Evolutionary conservation across 2,113 vertebrate species (phyloP), one percentile per base, ranked within the genome.

Genomic region (Phoxinus phoxinus): DNA sequence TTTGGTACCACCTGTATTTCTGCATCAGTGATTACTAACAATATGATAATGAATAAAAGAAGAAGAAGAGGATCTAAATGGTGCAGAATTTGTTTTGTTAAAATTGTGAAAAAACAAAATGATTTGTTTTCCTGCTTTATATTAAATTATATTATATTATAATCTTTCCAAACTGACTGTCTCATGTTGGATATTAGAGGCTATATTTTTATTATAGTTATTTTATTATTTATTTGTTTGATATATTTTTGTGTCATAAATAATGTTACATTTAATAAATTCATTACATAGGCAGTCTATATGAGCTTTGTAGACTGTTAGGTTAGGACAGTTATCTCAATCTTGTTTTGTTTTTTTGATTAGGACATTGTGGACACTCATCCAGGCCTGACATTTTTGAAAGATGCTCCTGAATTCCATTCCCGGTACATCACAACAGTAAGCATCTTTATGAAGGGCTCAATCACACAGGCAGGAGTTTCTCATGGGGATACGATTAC

Each of bases 401-500:
- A 99, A 94, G 98, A 99, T 77, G 98, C 98, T 73, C 98, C 98
- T 0, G 98, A 99, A 94, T 99, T 99, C 92, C 98, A 99, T 93
- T 99, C 98, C 85, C 97, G 98, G 58, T 99, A 99, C 67, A 99
- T 99, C 85, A 99, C 97, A 1, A 99, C 98, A 92, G 98, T 99
- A 96, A 85, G 90, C 86, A 13, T n/a, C 63, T 65, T 71, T 21
- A n/a, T 80, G 30, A 75, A 44, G n/a, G 0, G 19, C 35, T 46
- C 44, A 17, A 10, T 72, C 41, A 21, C 37, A 72, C 25, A 25
- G 35, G 12, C 41, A 44, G 44, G 17, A 61, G 46, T 61, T 30
- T 56, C 30, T 41, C 15, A 32, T 10, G 12, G 21, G n/a, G 35
- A 80, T 44, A n/a, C 23, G 17, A 65, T 78, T 78, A 69, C 46